A percentile compares a stretch with the other conserved stretches of the same genome.
phyloP scores from a whole-genome alignment of 2,797 vertebrate species.

The Nannoperca obscura region DNA sequence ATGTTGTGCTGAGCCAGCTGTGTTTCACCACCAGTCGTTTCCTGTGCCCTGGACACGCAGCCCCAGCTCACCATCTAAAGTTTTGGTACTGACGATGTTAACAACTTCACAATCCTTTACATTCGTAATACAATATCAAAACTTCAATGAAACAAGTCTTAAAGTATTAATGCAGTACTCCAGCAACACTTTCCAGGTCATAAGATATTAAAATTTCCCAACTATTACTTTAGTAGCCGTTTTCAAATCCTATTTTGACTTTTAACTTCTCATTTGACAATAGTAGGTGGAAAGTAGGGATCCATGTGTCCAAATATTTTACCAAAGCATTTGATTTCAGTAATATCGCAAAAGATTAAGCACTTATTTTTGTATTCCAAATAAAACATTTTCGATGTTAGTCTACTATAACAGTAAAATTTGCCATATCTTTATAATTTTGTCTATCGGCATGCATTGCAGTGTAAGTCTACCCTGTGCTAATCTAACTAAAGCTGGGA shows the following conservation, averaged over 20 bases:
- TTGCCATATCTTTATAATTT: neutral
- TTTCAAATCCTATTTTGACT: neutral
- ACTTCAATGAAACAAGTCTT: slow-evolving; percentile 3
- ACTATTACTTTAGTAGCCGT: neutral
- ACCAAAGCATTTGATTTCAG: neutral
- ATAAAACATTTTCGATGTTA: neutral
- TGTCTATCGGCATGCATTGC: neutral
- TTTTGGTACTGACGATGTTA: slow-evolving; percentile 15
- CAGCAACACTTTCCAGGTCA: slow-evolving; percentile 4
- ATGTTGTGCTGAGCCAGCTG: slow-evolving; percentile 3
- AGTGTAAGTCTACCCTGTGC: neutral
- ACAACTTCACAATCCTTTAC: slow-evolving; percentile 23
- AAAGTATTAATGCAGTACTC: slow-evolving; percentile 19
- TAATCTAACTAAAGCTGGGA: neutral
- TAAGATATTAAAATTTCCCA: neutral
- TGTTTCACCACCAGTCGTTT: slow-evolving; percentile 17
- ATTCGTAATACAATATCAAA: slow-evolving; percentile 42
- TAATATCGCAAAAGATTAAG: neutral
- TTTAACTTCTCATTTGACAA: neutral
- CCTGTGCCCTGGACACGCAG: slow-evolving; percentile 7
- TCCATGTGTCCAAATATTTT: neutral
- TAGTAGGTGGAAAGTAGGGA: neutral
- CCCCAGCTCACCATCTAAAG: slow-evolving; percentile 11
- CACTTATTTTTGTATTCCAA: neutral
- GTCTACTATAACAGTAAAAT: neutral